A percentile compares a stretch with the other conserved stretches of the same genome.
Conservation (phyloP, 2,113 vertebrate species). For the Naja naja region DNA sequence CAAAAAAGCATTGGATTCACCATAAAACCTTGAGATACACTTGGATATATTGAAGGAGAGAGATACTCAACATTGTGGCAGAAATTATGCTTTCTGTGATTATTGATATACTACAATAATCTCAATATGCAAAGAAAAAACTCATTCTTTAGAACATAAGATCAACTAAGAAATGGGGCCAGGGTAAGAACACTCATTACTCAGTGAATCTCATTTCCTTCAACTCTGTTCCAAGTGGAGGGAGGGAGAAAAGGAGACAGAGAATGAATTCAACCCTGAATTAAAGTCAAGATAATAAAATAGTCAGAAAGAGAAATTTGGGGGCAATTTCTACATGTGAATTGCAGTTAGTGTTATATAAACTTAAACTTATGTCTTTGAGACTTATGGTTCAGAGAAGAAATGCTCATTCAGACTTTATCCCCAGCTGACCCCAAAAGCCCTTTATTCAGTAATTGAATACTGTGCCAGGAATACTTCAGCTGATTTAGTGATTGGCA, state of each 20-base stretch:
- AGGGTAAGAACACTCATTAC: too few species aligned
- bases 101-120: background rate
- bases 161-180: background rate
- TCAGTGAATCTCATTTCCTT: background rate
- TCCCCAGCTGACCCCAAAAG: background rate
- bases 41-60: background rate
- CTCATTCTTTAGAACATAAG: background rate
- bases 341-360: background rate
- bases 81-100: background rate
- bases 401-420: background rate
- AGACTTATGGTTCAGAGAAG: background rate
- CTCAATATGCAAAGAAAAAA: background rate
- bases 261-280: background rate
- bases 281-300: background rate
- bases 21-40: background rate
- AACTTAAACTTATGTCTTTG: background rate
- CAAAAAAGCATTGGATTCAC: background rate
- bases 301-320: background rate
- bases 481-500: background rate
- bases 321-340: background rate
- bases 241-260: background rate
- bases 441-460: background rate
- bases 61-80: background rate
- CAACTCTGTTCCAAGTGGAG: background rate
- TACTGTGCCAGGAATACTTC: background rate